Evolutionary conservation across 2,888 invertebrate species (phyloP).

Genomic region (Campoplex nolae): DNA sequence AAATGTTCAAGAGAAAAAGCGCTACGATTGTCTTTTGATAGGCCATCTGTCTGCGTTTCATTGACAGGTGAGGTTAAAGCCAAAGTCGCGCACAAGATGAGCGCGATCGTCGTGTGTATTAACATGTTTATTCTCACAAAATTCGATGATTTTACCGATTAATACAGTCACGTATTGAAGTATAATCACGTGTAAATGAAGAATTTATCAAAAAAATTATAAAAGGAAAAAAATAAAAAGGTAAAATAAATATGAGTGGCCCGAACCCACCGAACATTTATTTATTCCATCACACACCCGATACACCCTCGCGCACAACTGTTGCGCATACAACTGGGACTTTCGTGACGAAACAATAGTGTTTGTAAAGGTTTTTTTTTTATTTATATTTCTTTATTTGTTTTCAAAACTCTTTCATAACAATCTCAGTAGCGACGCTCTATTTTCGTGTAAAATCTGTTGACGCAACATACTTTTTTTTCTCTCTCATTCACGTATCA

Average conservation of each 20-base stretch:
- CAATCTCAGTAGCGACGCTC: not conserved
- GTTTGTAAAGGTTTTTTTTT: not conserved
- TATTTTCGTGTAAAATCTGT: slow-evolving; percentile 5
- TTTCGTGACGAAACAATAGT: slow-evolving; percentile 15
- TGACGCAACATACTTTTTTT: not conserved
- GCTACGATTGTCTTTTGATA: slow-evolving; percentile 16
- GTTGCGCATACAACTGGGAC: slow-evolving; percentile 41
- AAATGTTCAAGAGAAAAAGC: slow-evolving; percentile 20
- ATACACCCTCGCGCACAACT: slow-evolving; percentile 43
- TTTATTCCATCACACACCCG: slow-evolving; percentile 59
- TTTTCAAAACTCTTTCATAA: slow-evolving; percentile 16
- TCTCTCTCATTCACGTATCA: not conserved
- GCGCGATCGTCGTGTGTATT: slow-evolving; percentile 24
- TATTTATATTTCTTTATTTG: not conserved
- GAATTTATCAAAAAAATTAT: slow-evolving; percentile 41
- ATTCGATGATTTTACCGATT: not conserved
- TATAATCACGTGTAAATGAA: slow-evolving; percentile 16
- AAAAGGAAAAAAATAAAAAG: slow-evolving; percentile 49
- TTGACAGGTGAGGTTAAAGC: slow-evolving; percentile 75
- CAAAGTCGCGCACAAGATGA: slow-evolving; percentile 70
- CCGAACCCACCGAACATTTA: slow-evolving; percentile 65
- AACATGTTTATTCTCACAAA: slow-evolving; percentile 47
- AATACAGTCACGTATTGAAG: not conserved
- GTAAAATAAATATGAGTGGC: slow-evolving; percentile 58
- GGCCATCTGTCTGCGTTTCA: slow-evolving; percentile 66